These are phyloP conservation scores for Stenchaetothrips biformis DNA, from an alignment of 2,888 invertebrate genomes.

Conservation along the genomic window DNA sequence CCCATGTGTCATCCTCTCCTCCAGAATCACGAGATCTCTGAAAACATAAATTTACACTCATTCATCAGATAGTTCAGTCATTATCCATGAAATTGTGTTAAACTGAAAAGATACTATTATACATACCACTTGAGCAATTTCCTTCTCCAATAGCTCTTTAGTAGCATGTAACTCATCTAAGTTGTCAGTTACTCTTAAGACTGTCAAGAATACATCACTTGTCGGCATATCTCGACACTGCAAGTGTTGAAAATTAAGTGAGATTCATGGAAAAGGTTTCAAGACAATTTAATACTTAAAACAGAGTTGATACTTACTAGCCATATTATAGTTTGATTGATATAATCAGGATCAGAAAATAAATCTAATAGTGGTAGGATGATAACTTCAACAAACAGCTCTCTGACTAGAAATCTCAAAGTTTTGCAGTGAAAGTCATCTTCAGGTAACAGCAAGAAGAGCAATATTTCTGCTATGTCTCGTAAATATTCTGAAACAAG, in stretches of 20 bases:
- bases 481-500: constrained; percentile 64
- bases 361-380: constrained; percentile 65
- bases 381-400: constrained; percentile 68
- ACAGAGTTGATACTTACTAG: constrained; percentile 57
- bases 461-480: constrained; percentile 74
- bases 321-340: constrained; percentile 84
- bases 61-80: not conserved
- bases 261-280: not conserved
- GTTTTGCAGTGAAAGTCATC: constrained; percentile 81
- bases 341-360: constrained; percentile 83
- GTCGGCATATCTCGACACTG: constrained; percentile 75
- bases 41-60: constrained; percentile 32
- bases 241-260: constrained; percentile 34
- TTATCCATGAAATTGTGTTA: not conserved
- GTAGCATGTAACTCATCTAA: constrained; percentile 79
- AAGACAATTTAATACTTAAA: not conserved
- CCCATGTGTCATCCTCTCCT: constrained; percentile 73
- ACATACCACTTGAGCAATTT: constrained; percentile 68
- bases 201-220: constrained; percentile 79
- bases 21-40: constrained; percentile 78
- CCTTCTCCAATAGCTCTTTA: constrained; percentile 70
- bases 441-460: constrained; percentile 76
- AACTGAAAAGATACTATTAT: constrained; percentile 2
- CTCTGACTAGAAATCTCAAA: constrained; percentile 68
- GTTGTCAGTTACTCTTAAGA: constrained; percentile 71